Evolutionary conservation across 2,797 vertebrate genomes (phyloP).

Genomic region (Heliangelus exortis): DNA sequence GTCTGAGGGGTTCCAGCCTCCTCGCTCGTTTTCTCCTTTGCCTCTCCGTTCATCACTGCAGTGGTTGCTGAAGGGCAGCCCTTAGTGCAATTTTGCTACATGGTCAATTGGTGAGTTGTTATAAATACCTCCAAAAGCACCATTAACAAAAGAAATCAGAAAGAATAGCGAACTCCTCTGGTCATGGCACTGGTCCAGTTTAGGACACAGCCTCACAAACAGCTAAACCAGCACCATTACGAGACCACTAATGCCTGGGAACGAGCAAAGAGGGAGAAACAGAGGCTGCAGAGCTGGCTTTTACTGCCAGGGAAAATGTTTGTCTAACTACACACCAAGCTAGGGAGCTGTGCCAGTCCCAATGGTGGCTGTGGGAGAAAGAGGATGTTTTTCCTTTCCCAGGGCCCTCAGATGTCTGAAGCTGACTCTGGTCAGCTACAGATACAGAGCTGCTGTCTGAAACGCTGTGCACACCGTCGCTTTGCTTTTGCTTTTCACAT

Average conservation of each 20-base stretch:
- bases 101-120: neutral
- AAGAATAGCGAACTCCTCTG: neutral
- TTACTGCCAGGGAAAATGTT: neutral
- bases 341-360: neutral
- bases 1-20: constrained; percentile 11
- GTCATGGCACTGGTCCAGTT: neutral
- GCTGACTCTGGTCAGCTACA: neutral
- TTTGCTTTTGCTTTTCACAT: neutral
- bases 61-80: neutral
- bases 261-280: neutral
- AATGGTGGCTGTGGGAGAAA: neutral
- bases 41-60: neutral
- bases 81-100: neutral
- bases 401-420: neutral
- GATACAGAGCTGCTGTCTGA: neutral
- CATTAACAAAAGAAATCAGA: neutral
- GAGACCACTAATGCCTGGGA: neutral
- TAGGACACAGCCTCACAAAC: neutral
- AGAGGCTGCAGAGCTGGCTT: neutral
- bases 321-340: neutral
- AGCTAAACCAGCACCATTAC: neutral
- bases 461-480: neutral
- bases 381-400: neutral
- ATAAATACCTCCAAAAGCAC: neutral
- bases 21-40: constrained; percentile 9